These are phyloP conservation scores for Rhinopithecus roxellana DNA, from an alignment of 2,113 vertebrate species.

Conservation along the genomic window DNA sequence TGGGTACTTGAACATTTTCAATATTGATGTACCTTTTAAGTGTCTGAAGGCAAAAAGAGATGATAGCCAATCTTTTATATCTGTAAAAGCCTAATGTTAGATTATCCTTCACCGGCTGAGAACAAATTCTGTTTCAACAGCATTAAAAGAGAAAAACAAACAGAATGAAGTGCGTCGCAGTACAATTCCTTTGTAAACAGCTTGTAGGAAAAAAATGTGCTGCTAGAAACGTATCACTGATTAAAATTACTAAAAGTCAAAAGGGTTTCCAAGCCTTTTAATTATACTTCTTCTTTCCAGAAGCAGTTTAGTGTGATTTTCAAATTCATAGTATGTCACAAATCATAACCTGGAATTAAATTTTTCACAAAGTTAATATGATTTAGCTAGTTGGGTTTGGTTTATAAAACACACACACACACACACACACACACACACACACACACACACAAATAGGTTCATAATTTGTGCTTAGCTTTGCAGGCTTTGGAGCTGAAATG, in stretches of 20 bases:
- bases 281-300: constrained; percentile 82
- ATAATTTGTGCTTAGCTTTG: background rate
- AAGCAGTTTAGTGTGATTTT: constrained; percentile 69
- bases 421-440: too few relatives aligned
- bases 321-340: constrained; percentile 69
- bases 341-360: constrained; percentile 64
- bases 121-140: constrained; percentile 80
- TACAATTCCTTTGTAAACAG: constrained; percentile 83
- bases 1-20: constrained; percentile 78
- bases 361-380: constrained; percentile 3
- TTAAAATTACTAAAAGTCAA: constrained; percentile 84
- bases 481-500: background rate
- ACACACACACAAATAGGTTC: background rate
- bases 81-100: constrained; percentile 81
- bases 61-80: constrained; percentile 76
- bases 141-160: constrained; percentile 81
- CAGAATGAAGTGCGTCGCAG: constrained; percentile 80
- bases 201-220: constrained; percentile 81
- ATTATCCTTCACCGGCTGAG: constrained; percentile 75
- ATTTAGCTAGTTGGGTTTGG: constrained; percentile 21
- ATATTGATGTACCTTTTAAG: constrained; percentile 78
- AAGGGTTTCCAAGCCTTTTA: constrained; percentile 80
- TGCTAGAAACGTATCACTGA: constrained; percentile 81
- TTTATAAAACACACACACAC: background rate
- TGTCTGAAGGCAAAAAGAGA: constrained; percentile 79